phyloP scores from a whole-genome alignment of 1,140 invertebrate genomes.

The Drosophila insularis region DNA sequence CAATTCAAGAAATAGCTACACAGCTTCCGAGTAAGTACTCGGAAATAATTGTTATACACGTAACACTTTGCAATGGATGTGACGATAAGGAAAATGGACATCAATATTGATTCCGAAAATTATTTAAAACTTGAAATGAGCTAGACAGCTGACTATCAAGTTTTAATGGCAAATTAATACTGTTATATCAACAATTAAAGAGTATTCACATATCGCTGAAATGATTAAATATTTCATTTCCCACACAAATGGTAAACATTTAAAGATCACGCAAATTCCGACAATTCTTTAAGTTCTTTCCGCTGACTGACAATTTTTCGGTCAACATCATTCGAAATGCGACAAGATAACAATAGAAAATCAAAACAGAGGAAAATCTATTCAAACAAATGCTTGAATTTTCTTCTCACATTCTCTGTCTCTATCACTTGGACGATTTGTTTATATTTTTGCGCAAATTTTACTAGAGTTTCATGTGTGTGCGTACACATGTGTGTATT shows the following conservation, averaged over 20 bases:
- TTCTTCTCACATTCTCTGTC: neutral
- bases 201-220: neutral
- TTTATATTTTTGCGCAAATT: conserved; percentile 56
- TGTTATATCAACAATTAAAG: neutral
- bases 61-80: too few relatives aligned
- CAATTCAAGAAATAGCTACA: too few relatives aligned
- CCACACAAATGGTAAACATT: conserved; percentile 25
- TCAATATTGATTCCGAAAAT: too few relatives aligned
- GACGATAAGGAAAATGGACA: too few relatives aligned
- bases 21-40: too few relatives aligned
- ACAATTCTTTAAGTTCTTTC: conserved; percentile 24
- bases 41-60: too few relatives aligned
- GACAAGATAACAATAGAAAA: conserved; percentile 41
- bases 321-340: conserved; percentile 37
- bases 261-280: conserved; percentile 32
- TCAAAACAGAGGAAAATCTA: conserved; percentile 27
- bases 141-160: too few relatives aligned
- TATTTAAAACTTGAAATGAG: too few relatives aligned
- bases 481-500: neutral
- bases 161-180: too few relatives aligned
- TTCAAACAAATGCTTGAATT: conserved; percentile 42
- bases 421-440: conserved; percentile 6
- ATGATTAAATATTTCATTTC: neutral
- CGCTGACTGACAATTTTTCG: conserved; percentile 33
- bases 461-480: conserved; percentile 30